Percentiles rank a stretch among this genome's conserved stretches.
Conservation (phyloP, 64 coral and sea anemone species). For the Montipora foliosa region DNA sequence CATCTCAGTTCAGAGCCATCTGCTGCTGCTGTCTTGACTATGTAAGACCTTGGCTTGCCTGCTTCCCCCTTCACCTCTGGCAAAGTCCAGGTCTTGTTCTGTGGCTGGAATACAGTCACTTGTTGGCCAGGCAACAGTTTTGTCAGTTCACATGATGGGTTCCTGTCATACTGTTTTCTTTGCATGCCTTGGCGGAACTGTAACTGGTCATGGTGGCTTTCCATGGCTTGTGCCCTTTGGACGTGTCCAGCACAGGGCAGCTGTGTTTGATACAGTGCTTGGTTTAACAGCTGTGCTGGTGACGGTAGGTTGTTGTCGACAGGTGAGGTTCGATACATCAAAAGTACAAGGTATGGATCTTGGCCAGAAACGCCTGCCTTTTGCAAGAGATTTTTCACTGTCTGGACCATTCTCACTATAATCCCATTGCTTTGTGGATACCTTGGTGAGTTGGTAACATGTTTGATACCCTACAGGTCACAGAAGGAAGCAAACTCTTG, state of each 20-base stretch:
- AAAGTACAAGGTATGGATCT: slow-evolving; percentile 51
- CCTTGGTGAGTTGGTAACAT: not conserved
- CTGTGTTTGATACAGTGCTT: not conserved
- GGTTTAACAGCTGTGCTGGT: slow-evolving; percentile 22
- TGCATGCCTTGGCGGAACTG: not conserved
- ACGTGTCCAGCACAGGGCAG: not conserved
- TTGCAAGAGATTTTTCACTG: slow-evolving; percentile 37
- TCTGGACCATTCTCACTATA: slow-evolving; percentile 32
- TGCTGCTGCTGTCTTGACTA: too few species aligned
- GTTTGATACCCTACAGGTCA: not conserved
- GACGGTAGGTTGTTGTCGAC: slow-evolving; percentile 6
- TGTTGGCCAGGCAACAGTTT: not conserved
- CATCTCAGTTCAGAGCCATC: not conserved
- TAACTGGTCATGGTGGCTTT: not conserved
- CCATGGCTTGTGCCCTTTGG: not conserved
- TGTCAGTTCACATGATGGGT: not conserved
- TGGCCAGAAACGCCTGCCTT: slow-evolving; percentile 46
- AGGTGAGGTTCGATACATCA: slow-evolving; percentile 37
- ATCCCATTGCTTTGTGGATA: slow-evolving; percentile 54
- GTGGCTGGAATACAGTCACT: not conserved
- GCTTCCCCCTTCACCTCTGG: too few species aligned
- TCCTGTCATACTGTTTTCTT: not conserved
- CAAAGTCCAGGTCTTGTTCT: not conserved
- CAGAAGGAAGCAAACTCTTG: slow-evolving; percentile 12
- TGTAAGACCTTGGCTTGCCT: too few species aligned